Evolutionary conservation across 1,140 invertebrate species (phyloP).

Genomic region (Sarcophaga peregrina): DNA sequence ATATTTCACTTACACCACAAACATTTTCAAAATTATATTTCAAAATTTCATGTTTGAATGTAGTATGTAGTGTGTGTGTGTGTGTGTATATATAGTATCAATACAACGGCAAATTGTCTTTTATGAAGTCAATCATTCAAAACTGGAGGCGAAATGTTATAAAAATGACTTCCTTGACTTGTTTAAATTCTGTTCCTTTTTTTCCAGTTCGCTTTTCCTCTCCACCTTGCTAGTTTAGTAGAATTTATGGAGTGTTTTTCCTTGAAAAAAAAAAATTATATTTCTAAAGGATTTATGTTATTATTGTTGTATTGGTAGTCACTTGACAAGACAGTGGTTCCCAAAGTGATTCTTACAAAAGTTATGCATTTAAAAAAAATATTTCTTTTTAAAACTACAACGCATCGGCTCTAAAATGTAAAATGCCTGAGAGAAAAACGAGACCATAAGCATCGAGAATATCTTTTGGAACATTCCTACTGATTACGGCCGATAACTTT

Average conservation of each 20-base stretch:
- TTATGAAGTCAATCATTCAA: conserved; percentile 21
- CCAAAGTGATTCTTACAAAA: too few species aligned
- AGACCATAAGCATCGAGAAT: too few species aligned
- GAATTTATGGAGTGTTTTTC: neutral
- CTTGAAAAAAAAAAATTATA: neutral
- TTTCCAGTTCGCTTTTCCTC: too few species aligned
- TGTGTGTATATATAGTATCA: neutral
- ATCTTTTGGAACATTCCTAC: too few species aligned
- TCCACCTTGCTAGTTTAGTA: too few species aligned
- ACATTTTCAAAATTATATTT: neutral
- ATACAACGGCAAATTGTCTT: conserved; percentile 10
- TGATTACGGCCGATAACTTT: too few species aligned
- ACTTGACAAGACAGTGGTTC: neutral
- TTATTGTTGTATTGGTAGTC: neutral
- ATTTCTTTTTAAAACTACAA: too few species aligned
- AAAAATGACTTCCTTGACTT: conserved; percentile 14
- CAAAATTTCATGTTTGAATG: neutral
- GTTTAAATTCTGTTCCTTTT: neutral
- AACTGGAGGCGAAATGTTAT: neutral
- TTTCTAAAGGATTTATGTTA: neutral
- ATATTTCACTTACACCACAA: conserved; percentile 3
- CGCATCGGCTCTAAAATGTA: too few species aligned
- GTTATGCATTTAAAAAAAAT: too few species aligned
- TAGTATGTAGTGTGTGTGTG: too few species aligned
- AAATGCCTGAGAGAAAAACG: too few species aligned